Evolutionary conservation across 2,888 invertebrate genomes (phyloP).

Genomic region (Andrena fulva): DNA sequence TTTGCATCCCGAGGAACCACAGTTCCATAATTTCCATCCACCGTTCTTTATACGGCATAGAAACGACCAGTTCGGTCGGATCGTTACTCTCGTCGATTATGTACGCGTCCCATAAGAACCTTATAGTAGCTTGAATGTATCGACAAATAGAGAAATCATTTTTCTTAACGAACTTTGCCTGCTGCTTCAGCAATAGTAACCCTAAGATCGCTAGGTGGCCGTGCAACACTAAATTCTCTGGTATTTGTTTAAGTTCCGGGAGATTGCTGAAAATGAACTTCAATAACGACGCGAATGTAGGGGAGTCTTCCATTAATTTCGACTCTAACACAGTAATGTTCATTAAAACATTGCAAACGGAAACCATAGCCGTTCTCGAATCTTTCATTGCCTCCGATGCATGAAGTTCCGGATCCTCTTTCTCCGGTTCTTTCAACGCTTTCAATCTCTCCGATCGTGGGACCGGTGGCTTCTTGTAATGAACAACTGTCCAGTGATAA

Average conservation of each 20-base stretch:
- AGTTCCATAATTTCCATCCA: conserved; percentile 96
- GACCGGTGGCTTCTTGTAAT: conserved; percentile 93
- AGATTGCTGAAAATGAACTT: conserved; percentile 94
- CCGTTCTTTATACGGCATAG: conserved; percentile 93
- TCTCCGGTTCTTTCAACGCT: conserved; percentile 91
- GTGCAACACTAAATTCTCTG: conserved; percentile 93
- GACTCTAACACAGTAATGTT: conserved; percentile 95
- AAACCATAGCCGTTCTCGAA: conserved; percentile 93
- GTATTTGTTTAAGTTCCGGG: conserved; percentile 93
- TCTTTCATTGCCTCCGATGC: conserved; percentile 93
- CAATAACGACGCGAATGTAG: conserved; percentile 91
- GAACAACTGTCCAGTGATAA: conserved; percentile 94
- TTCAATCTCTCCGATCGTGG: conserved; percentile 93
- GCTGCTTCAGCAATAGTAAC: conserved; percentile 92
- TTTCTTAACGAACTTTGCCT: conserved; percentile 92
- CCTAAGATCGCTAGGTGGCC: conserved; percentile 94
- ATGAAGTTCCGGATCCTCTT: conserved; percentile 89
- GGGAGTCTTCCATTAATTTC: conserved; percentile 92
- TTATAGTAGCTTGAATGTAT: conserved; percentile 94
- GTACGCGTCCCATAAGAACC: conserved; percentile 97
- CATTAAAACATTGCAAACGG: conserved; percentile 96
- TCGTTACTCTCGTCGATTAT: conserved; percentile 95
- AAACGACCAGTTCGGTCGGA: conserved; percentile 92
- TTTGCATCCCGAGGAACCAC: conserved; percentile 98
- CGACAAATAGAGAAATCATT: conserved; percentile 95